Conservation (phyloP, 1,140 invertebrate species). For the Oryctes rhinoceros region DNA sequence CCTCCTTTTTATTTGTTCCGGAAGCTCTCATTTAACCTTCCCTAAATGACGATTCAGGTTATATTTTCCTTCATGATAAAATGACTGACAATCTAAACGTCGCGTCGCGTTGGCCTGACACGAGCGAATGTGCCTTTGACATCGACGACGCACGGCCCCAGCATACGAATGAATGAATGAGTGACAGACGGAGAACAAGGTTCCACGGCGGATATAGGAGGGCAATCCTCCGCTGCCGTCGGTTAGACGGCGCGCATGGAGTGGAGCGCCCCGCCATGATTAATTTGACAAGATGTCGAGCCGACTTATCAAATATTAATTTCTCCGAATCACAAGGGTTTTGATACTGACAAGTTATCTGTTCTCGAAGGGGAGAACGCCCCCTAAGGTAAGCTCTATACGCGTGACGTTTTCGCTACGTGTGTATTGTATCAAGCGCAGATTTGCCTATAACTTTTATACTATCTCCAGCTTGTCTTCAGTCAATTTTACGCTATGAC, state of each 20-base stretch:
- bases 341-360: constrained; percentile 19
- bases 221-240: neutral
- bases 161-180: constrained; percentile 5
- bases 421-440: neutral
- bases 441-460: neutral
- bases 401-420: neutral
- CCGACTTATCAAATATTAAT: constrained; percentile 36
- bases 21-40: neutral
- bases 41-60: neutral
- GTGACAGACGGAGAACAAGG: constrained; percentile 12
- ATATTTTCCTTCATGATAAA: neutral
- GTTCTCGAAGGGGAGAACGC: neutral
- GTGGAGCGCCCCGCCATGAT: neutral
- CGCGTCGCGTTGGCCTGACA: neutral
- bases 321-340: constrained; percentile 26
- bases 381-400: neutral
- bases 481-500: neutral
- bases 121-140: neutral
- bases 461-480: neutral
- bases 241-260: neutral
- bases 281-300: constrained; percentile 32
- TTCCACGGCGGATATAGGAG: neutral
- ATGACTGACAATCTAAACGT: neutral
- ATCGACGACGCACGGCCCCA: neutral
- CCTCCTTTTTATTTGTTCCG: neutral